These are phyloP conservation scores for Argya squamiceps DNA, from an alignment of 2,797 vertebrate species.

Conservation along the genomic window DNA sequence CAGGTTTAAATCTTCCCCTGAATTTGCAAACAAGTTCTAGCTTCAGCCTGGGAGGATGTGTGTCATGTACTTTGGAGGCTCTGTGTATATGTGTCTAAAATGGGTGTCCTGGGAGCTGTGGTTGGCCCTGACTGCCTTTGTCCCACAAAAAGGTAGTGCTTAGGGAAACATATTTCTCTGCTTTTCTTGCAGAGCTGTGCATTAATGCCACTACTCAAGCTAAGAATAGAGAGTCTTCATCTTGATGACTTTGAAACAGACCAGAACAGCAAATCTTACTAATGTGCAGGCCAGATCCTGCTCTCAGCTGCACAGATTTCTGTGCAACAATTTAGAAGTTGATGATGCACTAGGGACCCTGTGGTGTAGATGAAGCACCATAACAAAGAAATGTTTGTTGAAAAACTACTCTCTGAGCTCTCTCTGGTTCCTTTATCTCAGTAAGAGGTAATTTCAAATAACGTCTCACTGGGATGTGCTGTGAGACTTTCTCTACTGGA, in stretches of 20 bases:
- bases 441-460: conserved; percentile 8
- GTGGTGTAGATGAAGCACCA: neutral
- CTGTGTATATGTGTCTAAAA: neutral
- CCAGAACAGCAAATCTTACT: neutral
- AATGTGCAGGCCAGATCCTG: neutral
- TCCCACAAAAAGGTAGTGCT: neutral
- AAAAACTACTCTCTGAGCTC: neutral
- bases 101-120: neutral
- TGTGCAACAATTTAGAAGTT: neutral
- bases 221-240: conserved; percentile 3
- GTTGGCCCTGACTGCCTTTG: neutral
- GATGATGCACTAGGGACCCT: conserved; percentile 22
- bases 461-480: neutral
- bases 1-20: neutral
- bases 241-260: conserved; percentile 20
- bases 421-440: neutral
- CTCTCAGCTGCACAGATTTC: neutral
- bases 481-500: neutral
- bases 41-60: neutral
- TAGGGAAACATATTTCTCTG: neutral
- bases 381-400: conserved; percentile 5
- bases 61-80: neutral
- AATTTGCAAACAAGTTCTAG: neutral
- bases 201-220: neutral
- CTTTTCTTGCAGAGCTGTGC: neutral